These are phyloP conservation scores for Mesoligia furuncula DNA, from an alignment of 2,888 invertebrate genomes.

Conservation along the genomic window DNA sequence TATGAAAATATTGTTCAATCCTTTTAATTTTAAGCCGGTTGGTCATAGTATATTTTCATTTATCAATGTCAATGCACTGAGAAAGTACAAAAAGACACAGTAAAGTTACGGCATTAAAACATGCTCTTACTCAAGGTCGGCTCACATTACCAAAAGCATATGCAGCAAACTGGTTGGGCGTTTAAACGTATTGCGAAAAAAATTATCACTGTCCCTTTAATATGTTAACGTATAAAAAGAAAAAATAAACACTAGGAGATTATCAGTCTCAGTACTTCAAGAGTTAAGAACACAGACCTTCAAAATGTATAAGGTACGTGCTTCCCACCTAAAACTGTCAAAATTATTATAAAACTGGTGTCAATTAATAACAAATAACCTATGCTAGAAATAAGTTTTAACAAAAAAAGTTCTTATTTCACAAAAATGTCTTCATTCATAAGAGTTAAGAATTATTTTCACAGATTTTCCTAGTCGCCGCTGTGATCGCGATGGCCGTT, in stretches of 20 bases:
- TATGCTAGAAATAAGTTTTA: not conserved
- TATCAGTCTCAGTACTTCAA: slow-evolving; percentile 48
- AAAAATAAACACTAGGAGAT: slow-evolving; percentile 6
- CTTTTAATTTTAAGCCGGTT: not conserved
- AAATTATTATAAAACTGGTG: not conserved
- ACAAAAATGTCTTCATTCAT: not conserved
- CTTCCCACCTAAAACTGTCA: not conserved
- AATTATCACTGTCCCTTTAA: slow-evolving; percentile 20
- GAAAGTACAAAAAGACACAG: too few relatives aligned
- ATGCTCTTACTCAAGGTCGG: slow-evolving; percentile 33
- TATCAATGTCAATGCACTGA: slow-evolving; percentile 16
- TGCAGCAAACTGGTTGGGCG: slow-evolving; percentile 32
- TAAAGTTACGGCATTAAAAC: not conserved
- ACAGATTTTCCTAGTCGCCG: slow-evolving; percentile 36
- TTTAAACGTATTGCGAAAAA: slow-evolving; percentile 11
- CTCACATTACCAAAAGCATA: slow-evolving; percentile 31
- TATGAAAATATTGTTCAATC: too few relatives aligned
- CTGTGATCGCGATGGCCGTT: slow-evolving; percentile 44
- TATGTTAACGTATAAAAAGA: slow-evolving; percentile 54
- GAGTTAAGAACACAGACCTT: slow-evolving; percentile 24
- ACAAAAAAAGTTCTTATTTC: not conserved
- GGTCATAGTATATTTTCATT: not conserved
- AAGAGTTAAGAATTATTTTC: not conserved
- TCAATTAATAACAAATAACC: not conserved
- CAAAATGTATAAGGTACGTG: slow-evolving; percentile 57